Base-by-base conservation (phyloP, 2,888 invertebrate genomes). In the Acleris emargana region DNA sequence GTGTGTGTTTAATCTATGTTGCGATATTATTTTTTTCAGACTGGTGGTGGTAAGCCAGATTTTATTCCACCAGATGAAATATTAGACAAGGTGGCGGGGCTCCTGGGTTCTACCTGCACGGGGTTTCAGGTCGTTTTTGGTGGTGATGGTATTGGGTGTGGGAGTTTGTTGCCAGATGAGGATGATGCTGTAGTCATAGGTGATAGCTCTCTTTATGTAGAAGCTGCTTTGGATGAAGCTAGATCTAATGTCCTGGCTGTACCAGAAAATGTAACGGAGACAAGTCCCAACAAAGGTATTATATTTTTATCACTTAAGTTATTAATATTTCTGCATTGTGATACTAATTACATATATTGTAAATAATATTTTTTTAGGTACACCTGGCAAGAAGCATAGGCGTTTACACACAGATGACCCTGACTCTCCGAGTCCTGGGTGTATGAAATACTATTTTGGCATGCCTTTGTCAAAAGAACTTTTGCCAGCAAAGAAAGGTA, bases 41-140 rank as follows among this genome's bases (percentile, higher is more conserved):
- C 59, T 45, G 59, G 64, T 59, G 58, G 54, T 38, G 64, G 64
- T 13, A 64, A 64, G 52, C 54, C 64, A 18, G 59, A 64, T 45
- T 59, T 53, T 16, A 64, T 64, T 50, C 59, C 42, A 54, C 38
- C 54, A n/a, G 64, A 64, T 50, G 64, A 64, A 54, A 54, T 60
- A 13, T 53, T 64, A 22, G 64, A 64, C 0, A 64, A 59, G 53
- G 55, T 64, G 9, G 6, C 64, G 18, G 18, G 64, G 25, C 2
- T 54, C 16, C 52, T 64, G 17, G 64, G 59, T 9, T 64, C 64
- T 7, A 59, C 59, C n/a, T 64, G 64, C 28, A 22, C 38, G 6
- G 64, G 64, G 6, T 64, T 59, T 53, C 58, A 54, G 3, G 59
- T 64, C 17, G 54, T 59, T 18, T 64, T 64, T 64, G 64, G 64